Conservation (phyloP, 1,140 invertebrate species). For the Fopius arisanus region DNA sequence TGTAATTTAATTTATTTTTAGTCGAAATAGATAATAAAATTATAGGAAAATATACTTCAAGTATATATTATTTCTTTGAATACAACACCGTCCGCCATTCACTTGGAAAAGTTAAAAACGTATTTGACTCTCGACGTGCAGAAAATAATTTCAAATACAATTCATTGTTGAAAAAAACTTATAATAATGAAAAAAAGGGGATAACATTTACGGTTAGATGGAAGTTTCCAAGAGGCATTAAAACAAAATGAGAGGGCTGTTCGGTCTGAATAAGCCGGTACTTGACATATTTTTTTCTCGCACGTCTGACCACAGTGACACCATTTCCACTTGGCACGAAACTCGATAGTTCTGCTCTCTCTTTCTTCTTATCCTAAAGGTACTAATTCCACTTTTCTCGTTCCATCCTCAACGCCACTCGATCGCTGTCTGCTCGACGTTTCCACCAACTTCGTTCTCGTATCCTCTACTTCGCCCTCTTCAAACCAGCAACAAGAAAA, state of each 20-base stretch:
- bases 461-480: neutral
- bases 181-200: neutral
- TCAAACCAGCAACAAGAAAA: neutral
- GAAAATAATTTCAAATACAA: too few relatives aligned
- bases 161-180: too few relatives aligned
- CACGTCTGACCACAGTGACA: slow-evolving; percentile 14
- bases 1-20: too few relatives aligned
- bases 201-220: neutral
- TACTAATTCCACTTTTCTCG: slow-evolving; percentile 8
- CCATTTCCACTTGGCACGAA: slow-evolving; percentile 10
- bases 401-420: neutral
- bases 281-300: slow-evolving; percentile 12
- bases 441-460: slow-evolving; percentile 1
- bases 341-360: neutral
- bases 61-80: too few relatives aligned
- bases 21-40: too few relatives aligned
- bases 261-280: neutral
- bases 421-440: neutral
- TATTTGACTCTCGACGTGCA: too few relatives aligned
- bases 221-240: neutral
- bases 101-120: too few relatives aligned
- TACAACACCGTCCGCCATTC: too few relatives aligned
- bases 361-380: neutral
- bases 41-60: too few relatives aligned
- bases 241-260: neutral